Base-by-base conservation (phyloP, 2,888 invertebrate genomes). In the Drosophila gaucha region DNA sequence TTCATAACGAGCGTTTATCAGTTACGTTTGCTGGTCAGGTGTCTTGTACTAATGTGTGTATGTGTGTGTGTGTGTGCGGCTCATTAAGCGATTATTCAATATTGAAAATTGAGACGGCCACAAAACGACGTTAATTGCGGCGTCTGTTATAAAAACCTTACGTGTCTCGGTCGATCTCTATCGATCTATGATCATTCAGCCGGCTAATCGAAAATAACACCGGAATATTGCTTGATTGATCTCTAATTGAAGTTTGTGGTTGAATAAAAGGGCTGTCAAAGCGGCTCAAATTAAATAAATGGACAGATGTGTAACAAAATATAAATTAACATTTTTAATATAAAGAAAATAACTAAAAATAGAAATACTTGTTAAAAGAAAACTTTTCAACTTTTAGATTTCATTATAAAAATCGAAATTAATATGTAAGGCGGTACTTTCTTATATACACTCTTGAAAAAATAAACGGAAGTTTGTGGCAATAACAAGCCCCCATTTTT, bases 41-140 rank as follows among this genome's bases (percentile, higher is more conserved):
- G 85, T 39, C 56, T 56, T 28, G 16, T 6, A 16, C 46, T n/a
- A 18, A 31, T 50, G 33, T 56, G 18, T 41, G 26, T 54, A 4
- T 38, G 14, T 62, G 24, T 59, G 35, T 51, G 16, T 55, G 24
- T 57, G 44, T 43, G 50, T 54, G 46, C 44, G 69, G 65, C 62
- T 79, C 67, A 78, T 85, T 82, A 82, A 75, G 49, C 65, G 68
- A 79, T 83, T 86, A 79, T 69, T 76, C 58, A 83, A 79, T 70
- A 57, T 26, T 60, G 67, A 56, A 72, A 67, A 51, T 35, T 66
- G 57, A 72, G 44, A 52, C 56, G 62, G 54, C 52, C 56, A 31
- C 46, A 52, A 70, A 67, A 50, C 62, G 36, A 39, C 64, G 56
- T 35, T 79, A 80, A 84, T 80, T 74, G 64, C 52, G 51, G 28